Percentiles rank a stretch among this genome's conserved stretches.
phyloP scores from a whole-genome alignment of 2,888 invertebrate genomes.

The Tridacna crocea region DNA sequence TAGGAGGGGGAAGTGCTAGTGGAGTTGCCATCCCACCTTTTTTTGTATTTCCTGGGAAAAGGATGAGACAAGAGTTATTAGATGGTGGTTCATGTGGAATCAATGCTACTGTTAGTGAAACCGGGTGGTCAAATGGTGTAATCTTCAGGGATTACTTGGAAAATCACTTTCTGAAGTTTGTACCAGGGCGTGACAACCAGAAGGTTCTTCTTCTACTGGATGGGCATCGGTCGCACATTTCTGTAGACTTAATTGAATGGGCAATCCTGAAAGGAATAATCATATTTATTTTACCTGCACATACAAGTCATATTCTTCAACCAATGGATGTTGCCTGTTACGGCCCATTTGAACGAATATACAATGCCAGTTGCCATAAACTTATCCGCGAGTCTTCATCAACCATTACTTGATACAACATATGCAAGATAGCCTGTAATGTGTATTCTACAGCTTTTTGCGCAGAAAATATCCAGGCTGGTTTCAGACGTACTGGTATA shows the following conservation, averaged over 20 bases:
- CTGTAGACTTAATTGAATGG: slow-evolving; percentile 40
- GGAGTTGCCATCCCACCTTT: slow-evolving; percentile 30
- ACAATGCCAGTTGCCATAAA: slow-evolving; percentile 28
- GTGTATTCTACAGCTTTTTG: slow-evolving; percentile 19
- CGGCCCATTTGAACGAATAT: slow-evolving; percentile 46
- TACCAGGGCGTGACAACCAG: slow-evolving; percentile 15
- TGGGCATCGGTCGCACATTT: slow-evolving; percentile 33
- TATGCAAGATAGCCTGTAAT: slow-evolving; percentile 37
- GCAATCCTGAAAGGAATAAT: slow-evolving; percentile 28
- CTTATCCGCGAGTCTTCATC: neutral
- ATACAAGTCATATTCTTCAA: slow-evolving; percentile 35
- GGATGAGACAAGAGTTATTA: slow-evolving; percentile 34
- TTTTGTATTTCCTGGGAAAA: slow-evolving; percentile 39
- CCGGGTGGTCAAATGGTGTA: slow-evolving; percentile 41
- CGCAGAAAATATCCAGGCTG: slow-evolving; percentile 32
- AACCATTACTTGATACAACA: slow-evolving; percentile 31
- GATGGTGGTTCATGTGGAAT: too few relatives aligned
- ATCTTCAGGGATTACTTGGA: slow-evolving; percentile 44
- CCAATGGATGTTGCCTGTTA: slow-evolving; percentile 40
- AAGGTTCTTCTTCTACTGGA: slow-evolving; percentile 32
- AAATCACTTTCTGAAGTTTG: slow-evolving; percentile 40
- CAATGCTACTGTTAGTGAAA: slow-evolving; percentile 25
- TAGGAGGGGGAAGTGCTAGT: slow-evolving; percentile 33
- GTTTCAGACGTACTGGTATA: slow-evolving; percentile 37
- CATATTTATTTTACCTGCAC: slow-evolving; percentile 39